These are phyloP conservation scores for Drosophila peninsularis DNA, from an alignment of 2,888 invertebrate genomes.

Conservation along the genomic window DNA sequence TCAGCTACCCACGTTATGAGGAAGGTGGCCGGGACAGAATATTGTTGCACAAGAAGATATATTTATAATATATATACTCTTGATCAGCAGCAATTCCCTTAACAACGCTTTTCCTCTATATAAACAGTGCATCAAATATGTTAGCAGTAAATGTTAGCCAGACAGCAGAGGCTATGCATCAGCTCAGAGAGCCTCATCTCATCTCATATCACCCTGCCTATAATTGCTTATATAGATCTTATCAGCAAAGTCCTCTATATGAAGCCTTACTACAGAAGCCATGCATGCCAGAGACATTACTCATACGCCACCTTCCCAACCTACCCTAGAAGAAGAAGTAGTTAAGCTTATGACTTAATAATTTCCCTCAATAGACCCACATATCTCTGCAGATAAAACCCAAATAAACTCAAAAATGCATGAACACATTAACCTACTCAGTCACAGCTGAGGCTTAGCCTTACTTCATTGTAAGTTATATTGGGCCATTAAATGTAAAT, in stretches of 20 bases:
- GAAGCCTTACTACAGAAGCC: background rate
- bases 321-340: background rate
- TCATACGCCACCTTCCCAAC: background rate
- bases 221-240: no score
- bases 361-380: no score
- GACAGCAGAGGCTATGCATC: no score
- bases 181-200: no score
- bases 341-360: background rate
- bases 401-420: background rate
- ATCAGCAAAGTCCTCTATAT: background rate
- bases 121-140: no score
- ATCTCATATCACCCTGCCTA: no score
- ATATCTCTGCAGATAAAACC: background rate
- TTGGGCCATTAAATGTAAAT: slow-evolving; percentile 5
- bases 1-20: background rate
- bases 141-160: no score
- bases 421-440: background rate
- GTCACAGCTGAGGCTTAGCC: background rate
- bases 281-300: background rate
- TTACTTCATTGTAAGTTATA: background rate
- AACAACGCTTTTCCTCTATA: no score
- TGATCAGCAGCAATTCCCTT: no score
- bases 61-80: no score
- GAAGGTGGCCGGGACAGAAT: no score
- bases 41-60: no score